These are phyloP conservation scores for Psilopogon haemacephalus DNA, from an alignment of 2,113 vertebrate species.

Conservation along the genomic window DNA sequence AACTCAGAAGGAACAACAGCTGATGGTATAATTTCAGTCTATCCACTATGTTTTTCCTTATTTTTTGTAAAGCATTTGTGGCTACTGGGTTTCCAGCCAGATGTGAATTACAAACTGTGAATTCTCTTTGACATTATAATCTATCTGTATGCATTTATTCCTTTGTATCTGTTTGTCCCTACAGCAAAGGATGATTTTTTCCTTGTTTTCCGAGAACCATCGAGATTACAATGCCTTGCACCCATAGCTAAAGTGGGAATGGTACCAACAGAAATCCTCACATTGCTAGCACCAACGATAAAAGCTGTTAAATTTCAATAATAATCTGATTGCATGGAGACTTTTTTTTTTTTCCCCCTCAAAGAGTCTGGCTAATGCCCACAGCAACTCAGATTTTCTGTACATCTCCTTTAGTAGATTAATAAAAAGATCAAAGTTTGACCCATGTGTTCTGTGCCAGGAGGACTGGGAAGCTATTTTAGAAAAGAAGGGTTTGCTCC, in stretches of 20 bases:
- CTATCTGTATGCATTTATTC: not conserved
- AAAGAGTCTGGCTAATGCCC: not conserved
- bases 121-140: not conserved
- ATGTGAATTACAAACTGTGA: not conserved
- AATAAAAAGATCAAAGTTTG: constrained; percentile 38
- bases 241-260: rapidly evolving
- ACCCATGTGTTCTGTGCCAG: not conserved
- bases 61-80: not conserved
- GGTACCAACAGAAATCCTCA: not conserved
- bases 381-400: constrained; percentile 41
- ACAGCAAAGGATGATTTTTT: not conserved
- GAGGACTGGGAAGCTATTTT: constrained; percentile 13
- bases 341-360: not conserved
- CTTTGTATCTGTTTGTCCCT: not conserved
- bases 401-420: constrained; percentile 16
- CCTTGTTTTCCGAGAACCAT: not conserved
- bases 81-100: not conserved
- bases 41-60: rapidly evolving
- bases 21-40: not conserved
- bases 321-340: not conserved
- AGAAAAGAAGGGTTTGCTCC: constrained; percentile 36
- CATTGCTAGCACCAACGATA: not conserved
- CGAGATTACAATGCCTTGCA: not conserved
- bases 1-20: not conserved
- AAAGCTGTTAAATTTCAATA: not conserved